Conservation (phyloP, 2,113 vertebrate species). For the Agapornis roseicollis region DNA sequence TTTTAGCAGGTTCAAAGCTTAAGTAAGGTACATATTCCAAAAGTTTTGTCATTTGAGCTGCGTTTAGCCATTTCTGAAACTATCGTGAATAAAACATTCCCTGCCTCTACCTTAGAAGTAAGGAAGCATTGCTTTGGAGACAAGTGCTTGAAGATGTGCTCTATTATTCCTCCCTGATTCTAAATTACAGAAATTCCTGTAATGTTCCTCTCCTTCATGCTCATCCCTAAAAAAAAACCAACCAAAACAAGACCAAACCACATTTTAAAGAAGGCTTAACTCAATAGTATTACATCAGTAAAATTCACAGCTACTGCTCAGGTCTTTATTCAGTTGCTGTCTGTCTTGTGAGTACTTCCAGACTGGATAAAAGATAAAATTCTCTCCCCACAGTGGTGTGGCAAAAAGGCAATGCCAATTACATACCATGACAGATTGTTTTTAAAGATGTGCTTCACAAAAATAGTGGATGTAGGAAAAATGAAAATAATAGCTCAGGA, state of each 20-base stretch:
- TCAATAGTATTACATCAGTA: neutral
- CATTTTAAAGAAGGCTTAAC: neutral
- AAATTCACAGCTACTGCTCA: neutral
- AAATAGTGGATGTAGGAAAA: neutral
- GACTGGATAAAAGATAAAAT: neutral
- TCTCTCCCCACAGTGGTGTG: neutral
- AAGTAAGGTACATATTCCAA: neutral
- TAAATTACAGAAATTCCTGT: neutral
- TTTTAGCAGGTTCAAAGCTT: neutral
- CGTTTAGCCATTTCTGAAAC: neutral
- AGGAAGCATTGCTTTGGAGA: neutral
- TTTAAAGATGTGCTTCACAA: neutral
- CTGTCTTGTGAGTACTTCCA: neutral
- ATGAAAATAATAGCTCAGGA: neutral
- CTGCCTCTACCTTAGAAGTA: neutral
- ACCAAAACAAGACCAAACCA: too few relatives aligned
- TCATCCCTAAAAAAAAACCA: neutral
- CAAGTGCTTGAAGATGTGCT: neutral
- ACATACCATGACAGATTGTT: neutral
- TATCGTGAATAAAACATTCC: neutral
- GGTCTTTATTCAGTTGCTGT: neutral
- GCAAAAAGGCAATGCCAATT: neutral
- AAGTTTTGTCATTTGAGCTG: neutral
- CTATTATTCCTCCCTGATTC: neutral
- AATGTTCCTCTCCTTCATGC: neutral